Evolutionary conservation across 2,888 invertebrate species (phyloP), one percentile per base, ranked within the genome.

Genomic region (Drosophila aldrichi): DNA sequence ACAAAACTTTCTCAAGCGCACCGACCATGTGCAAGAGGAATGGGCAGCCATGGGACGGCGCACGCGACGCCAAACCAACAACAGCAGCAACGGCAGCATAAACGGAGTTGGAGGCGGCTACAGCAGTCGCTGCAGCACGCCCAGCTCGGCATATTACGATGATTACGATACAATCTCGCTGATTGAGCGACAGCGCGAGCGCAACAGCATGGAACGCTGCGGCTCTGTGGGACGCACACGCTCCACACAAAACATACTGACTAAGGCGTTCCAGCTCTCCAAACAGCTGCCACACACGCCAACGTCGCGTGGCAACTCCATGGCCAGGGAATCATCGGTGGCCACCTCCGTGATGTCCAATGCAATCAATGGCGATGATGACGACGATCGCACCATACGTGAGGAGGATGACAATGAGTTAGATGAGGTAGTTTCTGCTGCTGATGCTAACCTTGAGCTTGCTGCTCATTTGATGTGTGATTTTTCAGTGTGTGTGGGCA

Each of bases 11-110:
- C 93, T 97, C 38, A 95, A 95, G 88, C 94, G 96, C 74, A 97
- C 97, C 4, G 97, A 97, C 92, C 97, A 97, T 92, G 95, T 97
- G 1, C 96, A 96, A 95, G 97, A 97, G 87, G 97, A 97, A 90
- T 97, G 97, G 97, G 94, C 95, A 64, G 94, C 95, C 72, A 86
- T 96, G 56, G 96, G 96, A 0, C 95, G 95, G 61, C 81, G 85
- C 14, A 80, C 84, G 56, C 81, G 83, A 34, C 73, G 81, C 41
- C 66, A 74, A 14, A 58, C 70, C 41, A 76, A 69, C 58, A 81
- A 70, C 57, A 66, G 70, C 54, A 81, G 77, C 56, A 77, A 68
- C 32, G 80, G 86, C 29, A 84, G 81, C 32, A 69, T 34, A 12
- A 67, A 20, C 18, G 67, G 58, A 12, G 16, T 10, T n/a, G 64